phyloP scores from a whole-genome alignment of 2,113 vertebrate genomes.

The Pyxicephalus adspersus region DNA sequence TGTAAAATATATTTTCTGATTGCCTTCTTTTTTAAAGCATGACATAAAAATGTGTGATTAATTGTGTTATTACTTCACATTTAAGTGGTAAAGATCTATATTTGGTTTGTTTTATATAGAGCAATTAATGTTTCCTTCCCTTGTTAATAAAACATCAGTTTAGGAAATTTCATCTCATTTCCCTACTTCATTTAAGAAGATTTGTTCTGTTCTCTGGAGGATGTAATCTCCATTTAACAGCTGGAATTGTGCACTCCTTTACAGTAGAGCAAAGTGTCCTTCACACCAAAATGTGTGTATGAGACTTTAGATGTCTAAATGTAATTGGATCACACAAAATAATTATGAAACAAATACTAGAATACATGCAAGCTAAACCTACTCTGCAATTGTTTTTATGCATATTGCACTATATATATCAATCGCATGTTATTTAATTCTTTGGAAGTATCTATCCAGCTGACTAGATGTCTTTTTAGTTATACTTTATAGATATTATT shows the following conservation, averaged over 20 bases:
- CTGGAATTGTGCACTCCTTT: conserved; percentile 4
- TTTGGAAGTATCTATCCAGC: no score
- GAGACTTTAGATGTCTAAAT: neutral
- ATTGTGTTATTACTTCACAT: no score
- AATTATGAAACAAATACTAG: neutral
- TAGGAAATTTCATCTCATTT: neutral
- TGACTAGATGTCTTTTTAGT: no score
- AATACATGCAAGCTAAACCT: neutral
- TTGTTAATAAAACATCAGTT: neutral
- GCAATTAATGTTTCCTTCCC: neutral
- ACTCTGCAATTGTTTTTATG: no score
- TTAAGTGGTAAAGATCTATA: no score
- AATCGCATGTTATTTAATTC: no score
- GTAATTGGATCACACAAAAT: conserved; percentile 1
- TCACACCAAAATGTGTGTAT: conserved; percentile 2
- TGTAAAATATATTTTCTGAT: no score
- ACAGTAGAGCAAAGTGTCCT: conserved; percentile 1
- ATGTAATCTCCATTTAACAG: conserved; percentile 12
- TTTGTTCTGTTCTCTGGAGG: conserved; percentile 9
- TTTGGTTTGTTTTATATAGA: no score
- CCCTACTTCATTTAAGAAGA: neutral
- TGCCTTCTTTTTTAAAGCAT: no score
- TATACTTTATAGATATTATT: no score
- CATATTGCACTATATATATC: no score
- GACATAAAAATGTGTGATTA: no score